Conservation (phyloP, 2,113 vertebrate species). For the Macquaria ambigua region DNA sequence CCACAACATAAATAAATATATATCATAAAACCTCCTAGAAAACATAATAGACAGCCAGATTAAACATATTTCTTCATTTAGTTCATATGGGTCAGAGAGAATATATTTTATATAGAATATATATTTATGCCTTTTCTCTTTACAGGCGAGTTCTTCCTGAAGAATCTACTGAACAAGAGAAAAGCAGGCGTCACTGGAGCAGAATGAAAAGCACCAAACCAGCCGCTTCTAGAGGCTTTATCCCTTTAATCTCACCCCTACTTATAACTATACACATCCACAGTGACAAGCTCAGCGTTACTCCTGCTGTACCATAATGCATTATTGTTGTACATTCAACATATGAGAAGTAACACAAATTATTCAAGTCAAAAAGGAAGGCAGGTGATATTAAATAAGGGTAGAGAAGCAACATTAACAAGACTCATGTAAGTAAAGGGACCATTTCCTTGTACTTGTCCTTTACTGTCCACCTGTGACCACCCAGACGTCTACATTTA, state of each 20-base stretch:
- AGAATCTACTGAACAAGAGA: slow-evolving; percentile 92
- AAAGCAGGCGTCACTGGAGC: slow-evolving; percentile 80
- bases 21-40: not conserved
- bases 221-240: not conserved
- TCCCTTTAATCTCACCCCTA: not conserved
- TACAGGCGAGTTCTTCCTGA: slow-evolving; percentile 97
- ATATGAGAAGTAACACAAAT: not conserved
- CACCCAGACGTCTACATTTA: not conserved
- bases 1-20: not conserved
- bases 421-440: not conserved
- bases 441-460: not conserved
- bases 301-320: not conserved
- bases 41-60: not conserved
- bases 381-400: not conserved
- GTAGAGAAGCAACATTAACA: not conserved
- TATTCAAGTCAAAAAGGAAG: not conserved
- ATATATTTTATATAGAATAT: not conserved
- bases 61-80: not conserved
- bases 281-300: not conserved
- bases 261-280: not conserved
- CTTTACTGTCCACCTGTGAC: not conserved
- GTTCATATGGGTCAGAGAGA: not conserved
- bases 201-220: slow-evolving; percentile 45
- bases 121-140: slow-evolving; percentile 15
- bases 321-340: not conserved